Evolutionary conservation across 2,113 vertebrate species (phyloP).

Genomic region (Lepus americanus): DNA sequence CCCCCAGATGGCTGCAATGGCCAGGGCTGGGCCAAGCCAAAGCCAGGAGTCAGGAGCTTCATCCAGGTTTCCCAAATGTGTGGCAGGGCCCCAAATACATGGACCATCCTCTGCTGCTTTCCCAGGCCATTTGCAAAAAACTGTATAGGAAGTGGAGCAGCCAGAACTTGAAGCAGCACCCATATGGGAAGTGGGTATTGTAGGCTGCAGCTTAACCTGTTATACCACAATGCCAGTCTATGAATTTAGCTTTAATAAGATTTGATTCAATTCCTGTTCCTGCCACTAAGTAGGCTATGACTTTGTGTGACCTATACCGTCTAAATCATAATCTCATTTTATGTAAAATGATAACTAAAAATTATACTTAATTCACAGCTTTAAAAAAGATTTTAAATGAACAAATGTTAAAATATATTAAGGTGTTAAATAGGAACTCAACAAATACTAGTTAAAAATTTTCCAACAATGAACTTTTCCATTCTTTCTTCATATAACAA

Average conservation of each 20-base stretch:
- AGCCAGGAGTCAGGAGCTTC: no score
- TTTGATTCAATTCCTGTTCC: neutral
- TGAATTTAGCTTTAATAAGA: slow-evolving; percentile 26
- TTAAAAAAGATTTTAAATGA: slow-evolving; percentile 19
- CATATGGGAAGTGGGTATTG: no score
- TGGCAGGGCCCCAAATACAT: no score
- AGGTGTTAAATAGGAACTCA: neutral
- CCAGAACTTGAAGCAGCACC: no score
- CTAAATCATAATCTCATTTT: neutral
- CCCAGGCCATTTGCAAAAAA: no score
- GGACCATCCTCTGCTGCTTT: no score
- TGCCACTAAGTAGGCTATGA: neutral
- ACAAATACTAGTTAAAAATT: slow-evolving; percentile 21
- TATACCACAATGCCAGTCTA: no score
- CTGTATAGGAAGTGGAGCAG: no score
- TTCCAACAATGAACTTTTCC: neutral
- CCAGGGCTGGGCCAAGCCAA: no score
- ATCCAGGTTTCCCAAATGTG: no score
- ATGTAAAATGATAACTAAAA: slow-evolving; percentile 28
- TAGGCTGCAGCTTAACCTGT: no score
- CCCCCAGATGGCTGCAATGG: no score
- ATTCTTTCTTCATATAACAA: neutral
- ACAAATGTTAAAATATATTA: neutral
- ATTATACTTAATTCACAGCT: neutral
- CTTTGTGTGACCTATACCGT: neutral